phyloP scores from a whole-genome alignment of 2,797 vertebrate species.

The Bufotes viridis region DNA sequence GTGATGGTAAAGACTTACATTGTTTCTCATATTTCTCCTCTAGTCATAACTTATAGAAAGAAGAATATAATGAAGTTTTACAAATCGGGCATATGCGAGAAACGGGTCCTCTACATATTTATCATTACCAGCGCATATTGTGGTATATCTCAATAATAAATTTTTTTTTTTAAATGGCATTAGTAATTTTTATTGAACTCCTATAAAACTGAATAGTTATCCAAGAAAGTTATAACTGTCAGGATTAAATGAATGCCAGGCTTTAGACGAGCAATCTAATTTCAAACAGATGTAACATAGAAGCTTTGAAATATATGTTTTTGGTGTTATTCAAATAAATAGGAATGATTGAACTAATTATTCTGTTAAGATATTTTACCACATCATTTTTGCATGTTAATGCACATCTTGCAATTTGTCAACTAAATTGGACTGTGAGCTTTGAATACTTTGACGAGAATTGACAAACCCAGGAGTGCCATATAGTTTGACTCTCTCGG shows the following conservation, averaged over 20 bases:
- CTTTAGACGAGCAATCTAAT: background rate
- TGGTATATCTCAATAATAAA: too few relatives aligned
- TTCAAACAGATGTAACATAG: slow-evolving; percentile 7
- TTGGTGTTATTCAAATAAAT: slow-evolving; percentile 6
- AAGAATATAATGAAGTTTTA: too few relatives aligned
- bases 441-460: background rate
- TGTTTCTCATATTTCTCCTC: too few relatives aligned
- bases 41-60: too few relatives aligned
- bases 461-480: background rate
- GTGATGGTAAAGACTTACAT: too few relatives aligned
- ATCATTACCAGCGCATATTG: too few relatives aligned
- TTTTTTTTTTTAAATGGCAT: too few relatives aligned
- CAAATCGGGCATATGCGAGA: too few relatives aligned
- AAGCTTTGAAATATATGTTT: background rate
- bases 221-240: background rate
- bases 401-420: slow-evolving; percentile 13
- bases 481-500: background rate
- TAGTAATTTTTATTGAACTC: too few relatives aligned
- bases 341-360: slow-evolving; percentile 1
- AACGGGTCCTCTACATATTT: too few relatives aligned
- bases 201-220: too few relatives aligned
- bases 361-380: background rate
- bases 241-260: background rate
- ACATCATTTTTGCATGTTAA: background rate
- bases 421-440: background rate